Evolutionary conservation across 2,888 invertebrate genomes (phyloP).

Genomic region (Polyommatus iphigenia): DNA sequence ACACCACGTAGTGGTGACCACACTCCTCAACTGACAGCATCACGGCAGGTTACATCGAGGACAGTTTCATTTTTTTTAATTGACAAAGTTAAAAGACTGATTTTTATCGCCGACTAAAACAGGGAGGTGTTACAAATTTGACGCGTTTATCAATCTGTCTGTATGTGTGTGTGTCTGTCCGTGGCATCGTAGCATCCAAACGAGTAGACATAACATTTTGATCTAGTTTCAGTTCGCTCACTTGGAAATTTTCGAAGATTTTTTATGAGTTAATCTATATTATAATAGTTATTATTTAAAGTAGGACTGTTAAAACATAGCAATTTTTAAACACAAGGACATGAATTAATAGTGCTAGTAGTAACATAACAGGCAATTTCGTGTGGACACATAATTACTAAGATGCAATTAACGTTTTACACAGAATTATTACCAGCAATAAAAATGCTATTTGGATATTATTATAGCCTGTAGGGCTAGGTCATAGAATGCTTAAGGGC

Average conservation of each 20-base stretch:
- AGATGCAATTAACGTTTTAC: background rate
- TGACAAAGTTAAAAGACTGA: no score
- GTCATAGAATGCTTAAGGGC: background rate
- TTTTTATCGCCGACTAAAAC: no score
- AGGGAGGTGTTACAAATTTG: no score
- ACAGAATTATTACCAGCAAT: background rate
- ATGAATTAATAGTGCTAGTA: background rate
- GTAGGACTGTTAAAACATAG: background rate
- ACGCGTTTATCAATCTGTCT: background rate
- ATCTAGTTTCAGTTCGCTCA: no score
- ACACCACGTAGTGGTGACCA: background rate
- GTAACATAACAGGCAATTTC: background rate
- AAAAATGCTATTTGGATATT: background rate
- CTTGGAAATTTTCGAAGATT: no score
- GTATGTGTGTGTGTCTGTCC: background rate
- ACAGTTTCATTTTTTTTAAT: no score
- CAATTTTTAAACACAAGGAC: background rate
- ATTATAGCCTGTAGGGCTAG: background rate
- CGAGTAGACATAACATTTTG: no score
- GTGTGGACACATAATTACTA: background rate
- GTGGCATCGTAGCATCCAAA: background rate
- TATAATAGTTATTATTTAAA: background rate
- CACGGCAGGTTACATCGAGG: background rate
- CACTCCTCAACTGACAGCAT: background rate
- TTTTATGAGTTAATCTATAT: no score